Base-by-base conservation (phyloP, 2,797 vertebrate genomes). In the Lateolabrax maculatus region DNA sequence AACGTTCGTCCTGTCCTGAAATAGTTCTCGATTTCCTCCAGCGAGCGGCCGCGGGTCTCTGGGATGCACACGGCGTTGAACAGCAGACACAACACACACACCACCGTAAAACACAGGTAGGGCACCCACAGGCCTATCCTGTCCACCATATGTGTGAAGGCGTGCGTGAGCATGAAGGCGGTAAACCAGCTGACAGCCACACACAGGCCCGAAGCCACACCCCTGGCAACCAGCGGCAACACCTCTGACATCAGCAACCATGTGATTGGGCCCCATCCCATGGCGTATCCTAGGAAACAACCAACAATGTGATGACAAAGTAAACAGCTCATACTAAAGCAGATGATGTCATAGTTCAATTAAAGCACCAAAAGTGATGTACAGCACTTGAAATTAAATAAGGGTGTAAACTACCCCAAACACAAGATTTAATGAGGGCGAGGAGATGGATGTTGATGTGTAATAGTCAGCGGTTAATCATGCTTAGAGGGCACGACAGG, bases 191-290 rank as follows among this genome's bases (percentile, higher is more conserved):
- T 99, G 88, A 97, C 94, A 0, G 96, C 89, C 0, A 99, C 98
- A 0, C 98, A 99, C 55, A 99, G 90, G 0, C 98, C 98, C 0
- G 98, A 99, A 2, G 97, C 97, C 60, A 95, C 89, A 0, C 98
- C 98, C 0, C 98, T 94, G 5, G 97, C 95, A 9, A 93, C 95
- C 82, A 98, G 92, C 0, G 98, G 98, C 84, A 99, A 88, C 68
- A 99, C 96, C 92, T 99, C 98, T 0, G 98, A 97, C 98, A 99
- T 99, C 87, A 99, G 95, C 72, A 99, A 88, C 98, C 98, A 99
- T 0, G 98, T 98, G 93, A 99, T 97, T 64, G 98, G 98, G 4
- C 98, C 98, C 98, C 98, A 99, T 88, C 98, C 98, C 95, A 99
- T 95, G 81, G 98, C 97, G 0, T 99, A 99, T 48, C 98, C 98